These are phyloP conservation scores for Acromyrmex heyeri DNA, from an alignment of 1,140 invertebrate species.

Conservation along the genomic window DNA sequence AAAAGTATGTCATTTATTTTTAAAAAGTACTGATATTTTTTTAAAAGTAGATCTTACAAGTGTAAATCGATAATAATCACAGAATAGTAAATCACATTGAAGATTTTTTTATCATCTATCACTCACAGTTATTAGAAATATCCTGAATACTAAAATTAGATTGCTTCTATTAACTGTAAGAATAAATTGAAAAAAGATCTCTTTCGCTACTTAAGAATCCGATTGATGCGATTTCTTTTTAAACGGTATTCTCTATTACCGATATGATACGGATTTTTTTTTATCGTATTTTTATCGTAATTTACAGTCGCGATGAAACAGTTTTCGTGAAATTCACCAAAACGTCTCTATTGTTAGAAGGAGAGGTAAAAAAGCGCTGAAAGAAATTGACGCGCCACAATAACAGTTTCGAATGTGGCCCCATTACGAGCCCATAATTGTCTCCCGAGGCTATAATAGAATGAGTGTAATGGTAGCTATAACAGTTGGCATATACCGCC, in stretches of 20 bases:
- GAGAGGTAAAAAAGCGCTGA: not conserved
- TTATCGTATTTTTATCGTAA: no score
- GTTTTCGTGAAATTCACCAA: not conserved
- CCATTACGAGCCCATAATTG: constrained; percentile 58
- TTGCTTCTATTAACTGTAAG: no score
- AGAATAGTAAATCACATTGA: no score
- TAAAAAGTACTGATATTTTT: no score
- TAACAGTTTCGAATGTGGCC: constrained; percentile 43
- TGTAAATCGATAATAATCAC: no score
- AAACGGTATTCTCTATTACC: constrained; percentile 6
- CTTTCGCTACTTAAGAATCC: no score
- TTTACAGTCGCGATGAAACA: not conserved
- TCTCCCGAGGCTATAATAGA: constrained; percentile 60
- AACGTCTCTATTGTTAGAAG: not conserved
- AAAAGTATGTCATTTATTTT: no score
- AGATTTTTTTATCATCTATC: no score
- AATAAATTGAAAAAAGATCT: not conserved
- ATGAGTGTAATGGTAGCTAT: constrained; percentile 59
- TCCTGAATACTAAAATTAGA: not conserved
- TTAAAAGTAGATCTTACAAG: no score
- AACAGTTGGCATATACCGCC: constrained; percentile 57
- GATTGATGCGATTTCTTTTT: not conserved
- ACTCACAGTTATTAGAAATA: not conserved
- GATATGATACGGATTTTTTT: not conserved
- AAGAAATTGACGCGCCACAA: constrained; percentile 54